These are phyloP conservation scores for Pelodiscus sinensis DNA, from an alignment of 2,113 vertebrate genomes.

Conservation along the genomic window DNA sequence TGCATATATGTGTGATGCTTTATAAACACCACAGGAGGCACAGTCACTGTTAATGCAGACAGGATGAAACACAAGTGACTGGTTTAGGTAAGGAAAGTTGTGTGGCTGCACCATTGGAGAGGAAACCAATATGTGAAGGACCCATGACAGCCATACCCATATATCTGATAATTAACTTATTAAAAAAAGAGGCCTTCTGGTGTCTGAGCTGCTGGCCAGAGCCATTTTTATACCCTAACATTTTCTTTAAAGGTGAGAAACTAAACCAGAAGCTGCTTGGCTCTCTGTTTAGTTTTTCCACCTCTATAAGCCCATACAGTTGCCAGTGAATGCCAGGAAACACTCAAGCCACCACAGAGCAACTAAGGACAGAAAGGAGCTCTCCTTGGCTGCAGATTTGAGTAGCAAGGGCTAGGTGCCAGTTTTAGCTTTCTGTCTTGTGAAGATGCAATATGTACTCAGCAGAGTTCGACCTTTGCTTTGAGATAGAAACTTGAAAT, in stretches of 20 bases:
- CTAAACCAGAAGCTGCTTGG: background rate
- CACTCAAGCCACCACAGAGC: constrained; percentile 37
- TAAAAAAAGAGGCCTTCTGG: background rate
- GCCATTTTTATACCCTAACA: rapidly evolving
- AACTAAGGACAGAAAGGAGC: constrained; percentile 27
- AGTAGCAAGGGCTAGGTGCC: background rate
- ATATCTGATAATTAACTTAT: background rate
- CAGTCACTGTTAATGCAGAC: rapidly evolving
- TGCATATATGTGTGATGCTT: background rate
- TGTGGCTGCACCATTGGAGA: background rate
- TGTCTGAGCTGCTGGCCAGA: background rate
- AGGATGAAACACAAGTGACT: background rate
- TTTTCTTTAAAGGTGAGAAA: background rate
- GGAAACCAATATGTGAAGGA: background rate
- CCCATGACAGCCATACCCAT: background rate
- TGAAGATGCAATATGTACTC: background rate
- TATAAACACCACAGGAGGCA: rapidly evolving
- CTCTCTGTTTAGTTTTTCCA: background rate
- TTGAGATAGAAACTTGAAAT: background rate
- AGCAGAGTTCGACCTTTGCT: rapidly evolving
- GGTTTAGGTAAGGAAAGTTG: background rate
- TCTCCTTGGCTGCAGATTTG: background rate
- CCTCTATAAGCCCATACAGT: background rate
- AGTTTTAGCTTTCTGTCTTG: background rate
- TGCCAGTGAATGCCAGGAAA: constrained; percentile 41